Base-by-base conservation (phyloP, 2,113 vertebrate species). In the Callipepla squamata region DNA sequence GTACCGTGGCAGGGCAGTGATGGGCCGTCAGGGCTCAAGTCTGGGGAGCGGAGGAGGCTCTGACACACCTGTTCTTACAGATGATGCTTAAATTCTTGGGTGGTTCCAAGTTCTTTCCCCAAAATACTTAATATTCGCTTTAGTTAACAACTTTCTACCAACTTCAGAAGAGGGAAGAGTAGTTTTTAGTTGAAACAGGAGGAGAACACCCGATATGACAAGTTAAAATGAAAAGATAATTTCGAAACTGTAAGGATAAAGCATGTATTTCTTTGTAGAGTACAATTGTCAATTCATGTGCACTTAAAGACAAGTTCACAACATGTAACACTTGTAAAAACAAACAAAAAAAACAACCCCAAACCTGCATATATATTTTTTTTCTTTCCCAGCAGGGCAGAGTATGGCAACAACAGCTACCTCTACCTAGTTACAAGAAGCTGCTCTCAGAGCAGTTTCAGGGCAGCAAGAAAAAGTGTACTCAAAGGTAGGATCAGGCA, bases 401-500 rank as follows among this genome's bases (percentile, higher is more conserved):
- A 26, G 2, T 45, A 28, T 28, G 40, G 34, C 50, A 59, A 51
- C 47, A 57, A 13, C 68, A 88, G 72, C 87, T 61, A 55, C 76
- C 85, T 77, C 72, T 40, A 83, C 66, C n/a, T 3, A 55, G 20
- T 67, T 83, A 59, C 25, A 67, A 83, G 59, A 55, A 81, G 44
- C 38, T 85, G 81, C 67, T 95, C 81, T 94, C 50, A 69, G 95
- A 83, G 86, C 74, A 72, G 68, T 96, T 94, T 65, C 48, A 89
- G 89, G 90, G 88, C 80, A 89, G 73, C 57, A 79, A 78, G 69
- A 34, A 69, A 34, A 86, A 61, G 2, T 26, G 13, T 51, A 57
- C 57, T 92, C 47, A 21, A 70, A 80, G 68, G 84, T 76, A 70
- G 34, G 55, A 83, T 91, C 72, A 77, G 63, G 38, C 75, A 85